Base-by-base conservation (phyloP, 2,797 vertebrate species). In the Craterocephalus amniculus region DNA sequence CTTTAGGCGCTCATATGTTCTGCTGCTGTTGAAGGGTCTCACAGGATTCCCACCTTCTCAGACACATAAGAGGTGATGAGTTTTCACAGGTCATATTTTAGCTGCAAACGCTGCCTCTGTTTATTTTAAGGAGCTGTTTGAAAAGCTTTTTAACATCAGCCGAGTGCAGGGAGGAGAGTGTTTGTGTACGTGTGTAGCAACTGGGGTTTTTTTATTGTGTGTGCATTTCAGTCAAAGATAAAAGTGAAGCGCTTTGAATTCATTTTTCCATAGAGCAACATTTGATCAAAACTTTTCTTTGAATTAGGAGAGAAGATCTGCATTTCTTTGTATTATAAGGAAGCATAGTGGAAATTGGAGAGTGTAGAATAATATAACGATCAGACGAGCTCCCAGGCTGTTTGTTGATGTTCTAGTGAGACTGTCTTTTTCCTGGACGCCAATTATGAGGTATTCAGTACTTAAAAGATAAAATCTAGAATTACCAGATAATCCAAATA, bases 21-120 rank as follows among this genome's bases (percentile, higher is more conserved):
- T 73, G 78, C 59, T 63, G 78, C 82, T 78, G 87, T 85, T 88
- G 67, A 74, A 77, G 74, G 70, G 71, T 72, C 79, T 78, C 70
- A 45, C 74, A 66, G 76, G 70, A 64, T 83, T 80, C 74, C 73
- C 84, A 79, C 80, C 78, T 74, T 70, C 67, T 80, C 79, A 76
- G 83, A 87, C 81, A 83, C 84, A 76, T 66, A 60, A 75, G 71
- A 78, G 88, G 88, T 75, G 87, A 81, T 83, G 84, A 82, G 80
- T 77, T 89, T 90, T 88, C 89, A 85, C 85, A 62, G 87, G 86
- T 85, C 85, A 88, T 89, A 90, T 87, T 89, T 85, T 79, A 87
- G 77, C 91, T 84, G 77, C 79, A 78, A 79, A 87, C 79, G 72
- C 83, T 85, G 67, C 60, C 83, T 86, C 34, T 89, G 88, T 88